Evolutionary conservation across 1,140 invertebrate genomes (phyloP).

Genomic region (Hormaphis cornu): DNA sequence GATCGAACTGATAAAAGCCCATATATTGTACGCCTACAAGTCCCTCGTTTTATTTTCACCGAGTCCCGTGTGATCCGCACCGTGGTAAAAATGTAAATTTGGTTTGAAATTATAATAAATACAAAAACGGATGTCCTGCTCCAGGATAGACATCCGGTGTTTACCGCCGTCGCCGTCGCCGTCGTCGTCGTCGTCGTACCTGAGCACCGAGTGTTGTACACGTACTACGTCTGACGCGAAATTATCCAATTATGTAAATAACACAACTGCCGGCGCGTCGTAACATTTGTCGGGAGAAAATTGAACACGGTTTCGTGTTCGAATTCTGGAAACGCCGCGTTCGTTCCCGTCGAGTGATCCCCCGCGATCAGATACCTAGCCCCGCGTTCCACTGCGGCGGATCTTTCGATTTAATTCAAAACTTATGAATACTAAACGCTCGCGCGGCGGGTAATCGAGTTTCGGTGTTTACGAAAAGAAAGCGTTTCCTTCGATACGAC

Average conservation of each 20-base stretch:
- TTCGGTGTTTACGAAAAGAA: no score
- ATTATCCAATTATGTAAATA: conserved; percentile 25
- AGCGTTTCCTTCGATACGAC: no score
- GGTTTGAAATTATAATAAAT: no score
- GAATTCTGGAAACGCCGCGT: neutral
- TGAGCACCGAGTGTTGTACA: neutral
- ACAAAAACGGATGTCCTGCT: conserved; percentile 30
- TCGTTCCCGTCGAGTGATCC: neutral
- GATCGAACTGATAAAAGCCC: no score
- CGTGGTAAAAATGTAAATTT: no score
- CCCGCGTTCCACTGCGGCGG: no score
- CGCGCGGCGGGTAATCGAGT: no score
- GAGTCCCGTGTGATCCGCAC: no score
- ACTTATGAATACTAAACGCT: neutral
- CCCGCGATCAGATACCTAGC: neutral
- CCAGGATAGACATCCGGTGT: conserved; percentile 9
- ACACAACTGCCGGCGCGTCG: no score
- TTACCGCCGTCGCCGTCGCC: neutral
- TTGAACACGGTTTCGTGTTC: neutral
- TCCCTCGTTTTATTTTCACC: no score
- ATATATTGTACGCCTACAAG: no score
- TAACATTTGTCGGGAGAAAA: neutral
- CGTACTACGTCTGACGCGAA: neutral
- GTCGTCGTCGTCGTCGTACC: neutral
- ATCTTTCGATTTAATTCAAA: neutral